Conservation (phyloP, 2,888 invertebrate genomes). For the Cataglyphis altisquamis region DNA sequence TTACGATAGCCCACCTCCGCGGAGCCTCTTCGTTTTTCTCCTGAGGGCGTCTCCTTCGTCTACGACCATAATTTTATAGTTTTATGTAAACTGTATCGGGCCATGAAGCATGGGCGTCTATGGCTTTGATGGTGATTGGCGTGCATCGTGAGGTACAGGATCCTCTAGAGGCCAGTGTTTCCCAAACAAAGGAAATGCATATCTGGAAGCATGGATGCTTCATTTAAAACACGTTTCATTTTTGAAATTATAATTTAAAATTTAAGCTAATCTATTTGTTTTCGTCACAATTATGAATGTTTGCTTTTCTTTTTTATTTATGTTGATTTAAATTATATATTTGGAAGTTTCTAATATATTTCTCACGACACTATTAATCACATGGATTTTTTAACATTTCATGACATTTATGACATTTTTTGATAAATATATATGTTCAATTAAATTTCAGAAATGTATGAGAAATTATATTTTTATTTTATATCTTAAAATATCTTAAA, state of each 20-base stretch:
- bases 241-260: not conserved
- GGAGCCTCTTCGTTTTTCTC: conserved; percentile 50
- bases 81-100: conserved; percentile 86
- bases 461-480: not conserved
- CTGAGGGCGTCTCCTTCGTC: conserved; percentile 71
- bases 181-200: not conserved
- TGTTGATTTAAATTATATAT: not conserved
- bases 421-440: not conserved
- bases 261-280: not conserved
- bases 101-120: conserved; percentile 77
- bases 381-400: not conserved
- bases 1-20: conserved; percentile 73
- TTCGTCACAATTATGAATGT: not conserved
- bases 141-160: conserved; percentile 75
- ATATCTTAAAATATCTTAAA: not conserved
- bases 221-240: not conserved
- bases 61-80: conserved; percentile 84
- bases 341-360: not conserved
- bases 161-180: conserved; percentile 30
- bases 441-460: not conserved
- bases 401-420: too few relatives aligned
- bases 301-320: conserved; percentile 9
- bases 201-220: not conserved
- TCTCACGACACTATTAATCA: not conserved
- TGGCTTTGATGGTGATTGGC: conserved; percentile 85